These are phyloP conservation scores for Saccostrea echinata DNA, from an alignment of 1,140 invertebrate genomes.

Conservation along the genomic window DNA sequence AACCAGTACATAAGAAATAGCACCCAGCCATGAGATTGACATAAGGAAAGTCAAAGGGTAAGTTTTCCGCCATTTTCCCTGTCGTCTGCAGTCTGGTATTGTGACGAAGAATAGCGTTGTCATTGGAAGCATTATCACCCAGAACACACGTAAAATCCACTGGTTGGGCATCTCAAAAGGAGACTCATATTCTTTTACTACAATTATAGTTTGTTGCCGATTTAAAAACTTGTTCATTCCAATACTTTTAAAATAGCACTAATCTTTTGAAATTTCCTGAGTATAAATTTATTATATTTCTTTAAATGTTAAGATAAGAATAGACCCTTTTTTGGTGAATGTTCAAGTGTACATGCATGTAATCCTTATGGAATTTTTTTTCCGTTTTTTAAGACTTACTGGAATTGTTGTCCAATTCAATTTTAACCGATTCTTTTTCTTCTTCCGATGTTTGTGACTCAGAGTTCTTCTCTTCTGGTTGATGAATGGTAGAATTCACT, in stretches of 20 bases:
- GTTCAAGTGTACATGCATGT: not conserved
- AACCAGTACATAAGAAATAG: slow-evolving; percentile 91
- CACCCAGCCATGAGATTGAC: slow-evolving; percentile 94
- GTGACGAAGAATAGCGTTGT: slow-evolving; percentile 86
- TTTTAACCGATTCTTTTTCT: not conserved
- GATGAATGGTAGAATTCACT: not conserved
- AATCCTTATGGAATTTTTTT: not conserved
- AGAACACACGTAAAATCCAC: slow-evolving; percentile 60
- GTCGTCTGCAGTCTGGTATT: slow-evolving; percentile 88
- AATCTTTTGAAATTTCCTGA: not conserved
- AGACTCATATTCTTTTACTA: slow-evolving; percentile 65
- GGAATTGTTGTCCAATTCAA: not conserved
- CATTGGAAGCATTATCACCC: slow-evolving; percentile 72
- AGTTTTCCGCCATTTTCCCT: slow-evolving; percentile 85
- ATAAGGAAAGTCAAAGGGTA: slow-evolving; percentile 91
- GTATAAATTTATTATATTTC: not conserved
- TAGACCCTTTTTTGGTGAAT: not conserved
- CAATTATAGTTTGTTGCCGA: not conserved
- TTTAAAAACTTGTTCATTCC: no score
- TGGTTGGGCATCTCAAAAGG: slow-evolving; percentile 69
- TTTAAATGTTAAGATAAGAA: not conserved
- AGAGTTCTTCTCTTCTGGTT: not conserved
- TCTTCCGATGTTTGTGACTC: not conserved
- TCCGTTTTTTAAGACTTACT: not conserved
- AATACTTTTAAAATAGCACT: not conserved